A percentile compares a stretch with the other conserved stretches of the same genome.
Conservation (phyloP, 2,113 vertebrate genomes). For the Pterophyllum scalare region DNA sequence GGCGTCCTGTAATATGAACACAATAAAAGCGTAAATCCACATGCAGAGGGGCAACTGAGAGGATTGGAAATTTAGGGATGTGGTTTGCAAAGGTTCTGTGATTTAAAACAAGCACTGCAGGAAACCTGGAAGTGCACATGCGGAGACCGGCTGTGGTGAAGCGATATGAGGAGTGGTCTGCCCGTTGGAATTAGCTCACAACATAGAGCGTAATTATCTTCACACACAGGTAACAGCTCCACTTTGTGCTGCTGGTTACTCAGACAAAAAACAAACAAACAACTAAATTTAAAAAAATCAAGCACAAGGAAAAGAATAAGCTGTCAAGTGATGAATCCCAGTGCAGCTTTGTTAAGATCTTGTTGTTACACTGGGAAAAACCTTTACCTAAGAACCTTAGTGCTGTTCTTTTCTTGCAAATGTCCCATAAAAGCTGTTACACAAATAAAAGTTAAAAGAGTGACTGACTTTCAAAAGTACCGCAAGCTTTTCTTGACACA, state of each 20-base stretch:
- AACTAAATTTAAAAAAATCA: not conserved
- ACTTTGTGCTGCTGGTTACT: constrained; percentile 19
- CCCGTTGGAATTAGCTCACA: constrained; percentile 51
- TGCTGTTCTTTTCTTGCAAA: not conserved
- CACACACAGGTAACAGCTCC: constrained; percentile 40
- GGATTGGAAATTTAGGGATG: constrained; percentile 50
- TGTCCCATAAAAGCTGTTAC: not conserved
- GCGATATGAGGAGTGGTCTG: constrained; percentile 52
- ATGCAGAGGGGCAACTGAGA: not conserved
- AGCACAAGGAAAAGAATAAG: not conserved
- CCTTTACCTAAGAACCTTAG: not conserved
- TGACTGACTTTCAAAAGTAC: not conserved
- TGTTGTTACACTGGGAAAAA: not conserved
- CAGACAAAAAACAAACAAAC: not conserved
- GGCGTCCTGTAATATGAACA: constrained; percentile 26
- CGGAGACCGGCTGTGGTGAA: constrained; percentile 42
- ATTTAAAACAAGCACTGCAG: constrained; percentile 46
- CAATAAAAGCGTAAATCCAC: constrained; percentile 23
- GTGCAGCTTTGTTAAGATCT: not conserved
- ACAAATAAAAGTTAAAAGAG: not conserved
- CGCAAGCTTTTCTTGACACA: not conserved
- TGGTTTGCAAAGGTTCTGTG: constrained; percentile 43
- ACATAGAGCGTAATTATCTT: constrained; percentile 59
- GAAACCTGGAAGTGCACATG: constrained; percentile 33
- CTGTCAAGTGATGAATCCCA: not conserved